Conservation (phyloP, 2,797 vertebrate species). For the Coendou prehensilis region DNA sequence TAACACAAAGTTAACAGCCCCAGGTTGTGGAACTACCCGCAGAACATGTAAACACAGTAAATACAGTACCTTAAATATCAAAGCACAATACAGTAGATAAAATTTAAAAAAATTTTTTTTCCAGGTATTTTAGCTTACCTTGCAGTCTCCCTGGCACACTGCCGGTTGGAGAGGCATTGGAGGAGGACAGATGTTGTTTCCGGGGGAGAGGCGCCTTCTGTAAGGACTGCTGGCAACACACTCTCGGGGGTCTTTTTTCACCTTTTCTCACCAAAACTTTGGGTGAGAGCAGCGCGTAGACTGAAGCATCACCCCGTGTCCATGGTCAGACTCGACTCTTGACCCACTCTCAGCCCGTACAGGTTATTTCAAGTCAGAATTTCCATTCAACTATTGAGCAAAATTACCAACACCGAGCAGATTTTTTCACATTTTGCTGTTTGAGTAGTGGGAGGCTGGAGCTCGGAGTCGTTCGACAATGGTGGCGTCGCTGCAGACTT, state of each 20-base stretch:
- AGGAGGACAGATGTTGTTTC: background rate
- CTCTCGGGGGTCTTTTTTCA: background rate
- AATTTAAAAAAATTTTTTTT: background rate
- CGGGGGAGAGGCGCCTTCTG: background rate
- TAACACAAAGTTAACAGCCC: background rate
- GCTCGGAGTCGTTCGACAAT: accelerated
- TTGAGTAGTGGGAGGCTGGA: background rate
- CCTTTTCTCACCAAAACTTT: background rate
- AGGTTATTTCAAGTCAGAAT: background rate
- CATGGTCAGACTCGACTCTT: accelerated
- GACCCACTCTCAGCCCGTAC: background rate
- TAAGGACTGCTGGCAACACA: background rate
- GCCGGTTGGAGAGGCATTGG: background rate
- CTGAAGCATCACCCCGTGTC: background rate
- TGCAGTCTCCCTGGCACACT: background rate
- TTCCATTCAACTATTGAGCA: background rate
- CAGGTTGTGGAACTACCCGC: background rate
- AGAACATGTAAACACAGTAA: background rate
- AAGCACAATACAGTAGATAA: background rate
- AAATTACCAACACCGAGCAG: background rate
- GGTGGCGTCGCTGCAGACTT: accelerated
- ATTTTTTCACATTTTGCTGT: background rate
- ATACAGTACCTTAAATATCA: background rate
- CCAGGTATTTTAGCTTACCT: background rate
- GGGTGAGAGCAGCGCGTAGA: background rate